phyloP scores from a whole-genome alignment of 1,140 invertebrate genomes.

The Drosophila athabasca region DNA sequence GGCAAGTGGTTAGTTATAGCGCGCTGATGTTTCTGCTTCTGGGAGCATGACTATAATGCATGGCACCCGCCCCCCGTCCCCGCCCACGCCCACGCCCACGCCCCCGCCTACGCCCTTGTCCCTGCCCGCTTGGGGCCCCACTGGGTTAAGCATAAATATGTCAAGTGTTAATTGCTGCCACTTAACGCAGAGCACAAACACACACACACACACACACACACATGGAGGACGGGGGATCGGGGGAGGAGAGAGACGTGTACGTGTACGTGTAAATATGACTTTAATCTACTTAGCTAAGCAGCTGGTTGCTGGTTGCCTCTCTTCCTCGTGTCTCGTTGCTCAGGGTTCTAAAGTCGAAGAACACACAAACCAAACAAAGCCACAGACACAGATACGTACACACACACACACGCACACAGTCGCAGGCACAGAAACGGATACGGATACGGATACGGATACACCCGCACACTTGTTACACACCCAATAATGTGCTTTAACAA shows the following conservation, averaged over 20 bases:
- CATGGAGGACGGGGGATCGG: slow-evolving; percentile 12
- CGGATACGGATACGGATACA: slow-evolving; percentile 12
- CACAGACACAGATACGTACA: background rate
- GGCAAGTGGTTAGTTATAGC: slow-evolving; percentile 44
- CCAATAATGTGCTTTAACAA: slow-evolving; percentile 81
- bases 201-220: slow-evolving; percentile 56
- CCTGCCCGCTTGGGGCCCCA: no score
- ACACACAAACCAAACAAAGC: slow-evolving; percentile 57
- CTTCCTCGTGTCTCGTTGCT: background rate
- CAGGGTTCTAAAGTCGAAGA: slow-evolving; percentile 52
- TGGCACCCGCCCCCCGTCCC: slow-evolving; percentile 22
- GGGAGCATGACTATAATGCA: slow-evolving; percentile 60
- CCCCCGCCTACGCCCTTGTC: background rate
- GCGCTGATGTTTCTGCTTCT: slow-evolving; percentile 28
- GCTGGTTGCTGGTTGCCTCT: slow-evolving; percentile 23
- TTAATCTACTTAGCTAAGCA: slow-evolving; percentile 77
- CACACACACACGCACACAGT: background rate
- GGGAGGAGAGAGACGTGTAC: slow-evolving; percentile 22
- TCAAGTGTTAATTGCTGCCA: slow-evolving; percentile 82
- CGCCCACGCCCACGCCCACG: background rate
- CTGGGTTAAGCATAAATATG: slow-evolving; percentile 72
- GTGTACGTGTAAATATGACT: slow-evolving; percentile 74
- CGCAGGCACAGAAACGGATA: background rate
- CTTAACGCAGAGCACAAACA: slow-evolving; percentile 80
- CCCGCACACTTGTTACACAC: slow-evolving; percentile 74